phyloP scores from a whole-genome alignment of 2,888 invertebrate genomes.

The Volucella zonaria region DNA sequence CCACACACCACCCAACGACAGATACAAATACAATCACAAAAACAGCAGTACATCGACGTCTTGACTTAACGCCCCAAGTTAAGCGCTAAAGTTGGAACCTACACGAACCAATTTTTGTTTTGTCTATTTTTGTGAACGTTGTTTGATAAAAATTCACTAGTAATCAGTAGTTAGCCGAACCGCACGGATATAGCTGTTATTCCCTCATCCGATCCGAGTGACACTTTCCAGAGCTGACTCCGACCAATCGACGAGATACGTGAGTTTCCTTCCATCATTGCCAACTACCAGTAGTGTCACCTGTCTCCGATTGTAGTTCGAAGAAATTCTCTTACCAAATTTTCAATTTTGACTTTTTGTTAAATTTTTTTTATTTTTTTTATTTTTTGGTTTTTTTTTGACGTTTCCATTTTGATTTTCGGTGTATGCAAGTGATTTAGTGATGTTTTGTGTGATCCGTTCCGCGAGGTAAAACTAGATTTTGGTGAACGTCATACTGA shows the following conservation, averaged over 20 bases:
- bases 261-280: constrained; percentile 51
- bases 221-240: constrained; percentile 57
- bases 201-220: constrained; percentile 71
- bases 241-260: constrained; percentile 45
- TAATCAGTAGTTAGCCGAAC: constrained; percentile 82
- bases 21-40: constrained; percentile 7
- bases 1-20: constrained; percentile 55
- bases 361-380: constrained; percentile 24
- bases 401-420: background rate
- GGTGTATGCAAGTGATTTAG: constrained; percentile 28
- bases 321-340: constrained; percentile 25
- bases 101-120: constrained; percentile 63
- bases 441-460: constrained; percentile 25
- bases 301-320: constrained; percentile 16
- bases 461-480: constrained; percentile 23
- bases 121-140: constrained; percentile 77
- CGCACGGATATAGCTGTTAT: constrained; percentile 79
- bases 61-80: constrained; percentile 12
- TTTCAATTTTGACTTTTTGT: constrained; percentile 9
- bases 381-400: background rate
- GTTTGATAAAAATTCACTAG: constrained; percentile 82
- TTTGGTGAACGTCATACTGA: constrained; percentile 42
- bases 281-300: constrained; percentile 49
- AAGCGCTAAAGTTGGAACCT: constrained; percentile 46
- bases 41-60: no score